Evolutionary conservation across 2,797 vertebrate species (phyloP), one percentile per base, ranked within the genome.

Genomic region (Chrosomus eos): DNA sequence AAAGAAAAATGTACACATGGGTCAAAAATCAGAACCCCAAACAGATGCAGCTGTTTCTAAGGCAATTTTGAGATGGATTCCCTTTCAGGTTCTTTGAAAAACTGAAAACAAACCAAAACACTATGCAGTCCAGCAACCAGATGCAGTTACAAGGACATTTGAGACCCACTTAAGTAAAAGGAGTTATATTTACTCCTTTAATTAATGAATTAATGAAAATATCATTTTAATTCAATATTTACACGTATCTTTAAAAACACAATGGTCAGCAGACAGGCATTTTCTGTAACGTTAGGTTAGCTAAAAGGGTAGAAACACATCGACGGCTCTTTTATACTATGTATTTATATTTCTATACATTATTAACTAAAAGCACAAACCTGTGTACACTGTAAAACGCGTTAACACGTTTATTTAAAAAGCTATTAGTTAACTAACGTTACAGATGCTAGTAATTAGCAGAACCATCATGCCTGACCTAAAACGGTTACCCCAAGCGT

Each of bases 361-460:
- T 6, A 58, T 26, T n/a, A 38, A 38, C 58, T 0, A 38, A 76
- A 38, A n/a, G 2, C 51, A 26, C 14, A 33, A 53, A 36, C 18
- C 73, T 76, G 51, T 38, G 26, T 58, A 38, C 2, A 18, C 18
- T 16, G 28, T 62, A 36, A 64, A 64, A 36, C 19, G 31, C 21
- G 31, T 64, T 62, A 33, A 36, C 14, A 16, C 18, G 13, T 45
- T 45, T 7, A n/a, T 19, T 64, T 64, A 38, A 66, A 53, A 31
- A n/a, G 14, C 8, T 7, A 5, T 82, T 45, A n/a, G 19, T 82
- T 45, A 23, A 64, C n/a, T 38, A n/a, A n/a, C n/a, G n/a, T n/a
- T n/a, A 48, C 72, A 43, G 2, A 55, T 55, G 74, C 82, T 84
- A 78, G 31, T 62, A 33, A 31, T 67, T 77, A 77, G 82, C 74